Base-by-base conservation (phyloP, 1,140 invertebrate genomes). In the Dendroctonus valens region DNA sequence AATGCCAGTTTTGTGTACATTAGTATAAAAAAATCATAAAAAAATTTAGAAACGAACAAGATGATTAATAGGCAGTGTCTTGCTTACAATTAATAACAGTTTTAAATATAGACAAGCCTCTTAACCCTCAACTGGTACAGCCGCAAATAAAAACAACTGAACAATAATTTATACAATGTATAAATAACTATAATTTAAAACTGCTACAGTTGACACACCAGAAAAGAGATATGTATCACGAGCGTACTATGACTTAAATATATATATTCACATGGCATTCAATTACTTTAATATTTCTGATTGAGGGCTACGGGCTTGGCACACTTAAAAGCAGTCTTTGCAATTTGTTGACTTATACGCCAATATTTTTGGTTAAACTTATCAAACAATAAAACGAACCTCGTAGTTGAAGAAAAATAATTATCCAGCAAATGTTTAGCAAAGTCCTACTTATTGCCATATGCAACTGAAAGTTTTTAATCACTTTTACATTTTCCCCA, bases 51-150 rank as follows among this genome's bases (percentile, higher is more conserved):
- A 64, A 63, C 61, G 67, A 49, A 72, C 67, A 66, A 69, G 68
- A 70, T 70, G 59, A 61, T 63, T 59, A 61, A 48, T 37, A 69
- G 71, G 71, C 71, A 72, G 71, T 72, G 71, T 68, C 69, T 63
- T 51, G 65, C 58, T 71, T 61, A 58, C 12, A 48, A 63, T 40
- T 44, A 53, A 53, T 41, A 46, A 44, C 39, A 54, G 37, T 41
- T 44, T 41, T 52, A 63, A 48, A 63, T 54, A 63, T 54, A 26
- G 11, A 15, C n/a, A 37, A 61, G 57, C 41, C 51, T 14, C 9
- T 40, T 42, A 46, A 59, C 41, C 15, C 41, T 59, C 12, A 59
- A 11, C 38, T 53, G 37, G 37, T 15, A 26, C 26, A 3, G 26
- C 26, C 26, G 26, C 26, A 26, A 26, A 26, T 26, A 26, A 26